Evolutionary conservation across 2,113 vertebrate species (phyloP), one percentile per base, ranked within the genome.

Genomic region (Xiphophorus couchianus): DNA sequence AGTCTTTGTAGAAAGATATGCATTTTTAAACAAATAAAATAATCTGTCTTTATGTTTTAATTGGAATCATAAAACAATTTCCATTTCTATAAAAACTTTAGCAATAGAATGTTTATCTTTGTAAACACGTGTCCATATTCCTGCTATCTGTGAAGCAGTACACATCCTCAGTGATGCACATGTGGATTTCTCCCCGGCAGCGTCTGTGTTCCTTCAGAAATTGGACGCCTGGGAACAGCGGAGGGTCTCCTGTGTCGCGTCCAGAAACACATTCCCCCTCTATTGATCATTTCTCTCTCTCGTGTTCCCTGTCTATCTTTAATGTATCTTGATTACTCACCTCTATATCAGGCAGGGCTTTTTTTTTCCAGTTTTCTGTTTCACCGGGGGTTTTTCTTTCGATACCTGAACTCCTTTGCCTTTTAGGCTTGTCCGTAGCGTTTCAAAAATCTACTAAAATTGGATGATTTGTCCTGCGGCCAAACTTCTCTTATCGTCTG

Each of bases 141-240:
- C 33, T 58, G 28, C 35, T 27, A 58, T 15, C 64, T 71, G 51
- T 66, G 77, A 58, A 33, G 4, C 4, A 22, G 13, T 54, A 17
- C 44, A 22, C 28, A 51, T 86, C 84, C 62, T 73, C 35, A 37
- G 35, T 37, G 35, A 74, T 60, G 39, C 12, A 1, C 27, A 44
- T 1, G 0, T 8, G 29, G 65, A 30, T 66, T 58, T 31, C 64
- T 74, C 48, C 71, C 29, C 10, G 28, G 65, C 37, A 14, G 74
- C 66, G 31, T 66, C 58, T 66, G 1, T 48, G 76, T 67, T 80
- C 71, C 42, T 42, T 72, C 66, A 65, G 74, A 89, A 87, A 89
- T 86, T 81, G 74, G 76, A 78, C 84, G 42, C 17, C 27, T 60
- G 85, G 87, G 90, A 84, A 28, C 68, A 27, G 44, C 35, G 54